phyloP scores from a whole-genome alignment of 2,113 vertebrate species.

The Sinocyclocheilus rhinocerous region DNA sequence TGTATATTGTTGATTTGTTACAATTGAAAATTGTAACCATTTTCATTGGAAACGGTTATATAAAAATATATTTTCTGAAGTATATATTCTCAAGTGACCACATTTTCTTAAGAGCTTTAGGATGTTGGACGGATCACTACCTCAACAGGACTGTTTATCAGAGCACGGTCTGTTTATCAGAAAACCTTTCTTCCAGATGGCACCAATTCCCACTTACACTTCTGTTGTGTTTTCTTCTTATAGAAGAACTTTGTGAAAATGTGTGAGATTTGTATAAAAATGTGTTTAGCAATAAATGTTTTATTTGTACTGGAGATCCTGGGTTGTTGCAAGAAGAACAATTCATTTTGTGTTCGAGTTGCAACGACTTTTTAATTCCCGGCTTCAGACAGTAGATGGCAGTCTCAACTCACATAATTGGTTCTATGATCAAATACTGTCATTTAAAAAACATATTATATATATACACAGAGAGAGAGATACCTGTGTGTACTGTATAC shows the following conservation, averaged over 20 bases:
- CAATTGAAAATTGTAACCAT: neutral
- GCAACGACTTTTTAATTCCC: neutral
- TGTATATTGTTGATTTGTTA: too few species aligned
- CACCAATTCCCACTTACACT: constrained; percentile 23
- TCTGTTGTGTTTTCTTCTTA: constrained; percentile 57
- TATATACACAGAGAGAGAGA: too few species aligned
- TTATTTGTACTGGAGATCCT: constrained; percentile 38
- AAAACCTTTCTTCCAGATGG: constrained; percentile 15
- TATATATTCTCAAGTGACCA: neutral
- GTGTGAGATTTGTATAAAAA: constrained; percentile 55
- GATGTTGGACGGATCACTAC: constrained; percentile 44
- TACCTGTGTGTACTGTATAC: too few species aligned
- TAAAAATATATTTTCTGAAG: neutral
- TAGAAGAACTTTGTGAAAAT: constrained; percentile 61
- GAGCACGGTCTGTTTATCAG: too few species aligned
- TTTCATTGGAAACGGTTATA: neutral
- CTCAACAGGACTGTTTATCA: constrained; percentile 48
- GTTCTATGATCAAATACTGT: too few species aligned
- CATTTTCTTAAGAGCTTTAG: neutral
- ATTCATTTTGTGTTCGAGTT: neutral
- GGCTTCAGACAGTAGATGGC: neutral
- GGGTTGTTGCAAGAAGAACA: neutral
- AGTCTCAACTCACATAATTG: neutral
- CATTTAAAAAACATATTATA: too few species aligned
- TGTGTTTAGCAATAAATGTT: constrained; percentile 62